phyloP scores from a whole-genome alignment of 2,113 vertebrate species.

The Acrocephalus kingi region DNA sequence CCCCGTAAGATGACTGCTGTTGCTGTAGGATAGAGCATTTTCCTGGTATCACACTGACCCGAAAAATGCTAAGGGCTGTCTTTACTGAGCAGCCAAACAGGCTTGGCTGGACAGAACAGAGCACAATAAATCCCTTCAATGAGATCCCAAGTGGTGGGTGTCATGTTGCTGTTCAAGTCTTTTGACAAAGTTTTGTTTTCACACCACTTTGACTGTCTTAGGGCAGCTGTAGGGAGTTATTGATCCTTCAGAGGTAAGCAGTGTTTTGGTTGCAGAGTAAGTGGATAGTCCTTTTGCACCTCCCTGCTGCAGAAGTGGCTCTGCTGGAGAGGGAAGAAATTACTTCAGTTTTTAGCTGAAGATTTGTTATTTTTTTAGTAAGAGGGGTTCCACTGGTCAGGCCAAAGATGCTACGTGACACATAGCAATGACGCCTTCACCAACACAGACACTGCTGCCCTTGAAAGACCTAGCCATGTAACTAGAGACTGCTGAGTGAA shows the following conservation, averaged over 20 bases:
- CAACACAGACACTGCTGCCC: neutral
- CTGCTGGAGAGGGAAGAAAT: neutral
- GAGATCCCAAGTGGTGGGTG: neutral
- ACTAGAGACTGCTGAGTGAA: neutral
- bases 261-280: neutral
- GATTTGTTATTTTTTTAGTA: neutral
- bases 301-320: neutral
- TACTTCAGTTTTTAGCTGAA: neutral
- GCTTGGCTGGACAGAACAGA: neutral
- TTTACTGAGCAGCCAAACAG: neutral
- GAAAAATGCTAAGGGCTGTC: neutral
- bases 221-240: neutral
- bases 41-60: neutral
- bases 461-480: neutral
- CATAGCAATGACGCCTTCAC: neutral
- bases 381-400: neutral
- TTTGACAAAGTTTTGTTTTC: neutral
- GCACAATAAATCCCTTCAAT: neutral
- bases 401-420: neutral
- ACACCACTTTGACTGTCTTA: neutral
- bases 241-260: neutral
- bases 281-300: neutral
- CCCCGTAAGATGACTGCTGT: rapidly evolving
- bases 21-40: neutral
- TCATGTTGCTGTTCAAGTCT: neutral